A percentile compares a stretch with the other conserved stretches of the same genome.
Evolutionary conservation across 2,888 invertebrate species (phyloP).

Genomic region (Geotrupes spiniger): DNA sequence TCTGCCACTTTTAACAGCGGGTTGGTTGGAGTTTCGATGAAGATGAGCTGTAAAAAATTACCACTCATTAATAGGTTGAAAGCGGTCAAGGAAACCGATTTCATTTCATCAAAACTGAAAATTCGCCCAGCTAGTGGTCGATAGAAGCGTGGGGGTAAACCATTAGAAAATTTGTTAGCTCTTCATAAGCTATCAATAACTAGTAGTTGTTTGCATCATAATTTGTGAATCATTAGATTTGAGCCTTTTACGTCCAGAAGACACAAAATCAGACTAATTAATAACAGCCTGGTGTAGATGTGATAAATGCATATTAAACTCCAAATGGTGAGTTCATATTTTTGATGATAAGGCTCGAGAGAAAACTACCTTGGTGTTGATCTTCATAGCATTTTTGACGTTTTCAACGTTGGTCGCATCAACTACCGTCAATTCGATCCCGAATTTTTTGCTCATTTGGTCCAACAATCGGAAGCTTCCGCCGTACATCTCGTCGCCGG

Average conservation of each 20-base stretch:
- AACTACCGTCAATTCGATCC: constrained; percentile 72
- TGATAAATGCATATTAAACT: too few species aligned
- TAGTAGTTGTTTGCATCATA: too few species aligned
- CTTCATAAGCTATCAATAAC: too few species aligned
- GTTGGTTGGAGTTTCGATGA: constrained; percentile 97
- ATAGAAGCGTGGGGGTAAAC: too few species aligned
- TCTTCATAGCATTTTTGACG: constrained; percentile 66
- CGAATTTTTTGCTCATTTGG: constrained; percentile 59
- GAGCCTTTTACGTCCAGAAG: too few species aligned
- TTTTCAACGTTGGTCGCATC: constrained; percentile 69
- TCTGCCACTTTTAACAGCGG: constrained; percentile 89
- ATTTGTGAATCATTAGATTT: too few species aligned
- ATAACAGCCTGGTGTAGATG: too few species aligned
- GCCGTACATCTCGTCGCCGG: constrained; percentile 93
- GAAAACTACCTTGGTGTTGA: constrained; percentile 76
- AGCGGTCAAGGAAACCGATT: background rate
- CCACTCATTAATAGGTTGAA: background rate
- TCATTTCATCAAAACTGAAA: background rate
- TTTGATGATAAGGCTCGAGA: background rate
- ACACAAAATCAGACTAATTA: too few species aligned
- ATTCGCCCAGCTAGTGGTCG: too few species aligned
- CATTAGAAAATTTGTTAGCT: too few species aligned
- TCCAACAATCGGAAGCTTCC: constrained; percentile 77
- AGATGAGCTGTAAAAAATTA: constrained; percentile 65
- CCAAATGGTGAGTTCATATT: too few species aligned